A percentile compares a stretch with the other conserved stretches of the same genome.
phyloP scores from a whole-genome alignment of 2,113 vertebrate species.

The Osmerus eperlanus region DNA sequence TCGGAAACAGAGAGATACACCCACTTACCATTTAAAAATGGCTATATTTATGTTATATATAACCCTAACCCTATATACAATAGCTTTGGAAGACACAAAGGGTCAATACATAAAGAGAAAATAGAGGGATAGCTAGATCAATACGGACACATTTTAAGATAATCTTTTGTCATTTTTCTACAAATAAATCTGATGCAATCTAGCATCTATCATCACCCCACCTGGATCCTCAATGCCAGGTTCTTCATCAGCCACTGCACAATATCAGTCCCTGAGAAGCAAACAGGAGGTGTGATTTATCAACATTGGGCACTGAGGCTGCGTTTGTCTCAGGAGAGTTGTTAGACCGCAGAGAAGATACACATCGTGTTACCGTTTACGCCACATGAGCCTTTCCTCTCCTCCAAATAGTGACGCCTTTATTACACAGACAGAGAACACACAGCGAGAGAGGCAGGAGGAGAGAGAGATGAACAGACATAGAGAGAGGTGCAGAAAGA shows the following conservation, averaged over 20 bases:
- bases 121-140: too few species aligned
- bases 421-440: background rate
- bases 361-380: background rate
- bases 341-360: background rate
- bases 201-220: constrained; percentile 48
- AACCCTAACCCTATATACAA: too few species aligned
- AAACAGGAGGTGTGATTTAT: background rate
- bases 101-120: too few species aligned
- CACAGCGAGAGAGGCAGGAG: background rate
- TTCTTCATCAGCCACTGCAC: constrained; percentile 98
- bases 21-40: too few species aligned
- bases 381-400: background rate
- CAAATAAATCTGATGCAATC: background rate
- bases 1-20: background rate
- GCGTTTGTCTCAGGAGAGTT: background rate
- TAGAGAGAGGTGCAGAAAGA: background rate
- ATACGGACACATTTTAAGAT: too few species aligned
- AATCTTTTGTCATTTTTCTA: too few species aligned
- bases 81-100: too few species aligned
- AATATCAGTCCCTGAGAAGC: constrained; percentile 74
- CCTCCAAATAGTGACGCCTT: background rate
- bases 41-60: too few species aligned
- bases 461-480: background rate
- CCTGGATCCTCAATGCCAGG: constrained; percentile 92
- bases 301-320: background rate